Conservation (phyloP, 1,140 invertebrate genomes). For the Campoletis sonorensis region DNA sequence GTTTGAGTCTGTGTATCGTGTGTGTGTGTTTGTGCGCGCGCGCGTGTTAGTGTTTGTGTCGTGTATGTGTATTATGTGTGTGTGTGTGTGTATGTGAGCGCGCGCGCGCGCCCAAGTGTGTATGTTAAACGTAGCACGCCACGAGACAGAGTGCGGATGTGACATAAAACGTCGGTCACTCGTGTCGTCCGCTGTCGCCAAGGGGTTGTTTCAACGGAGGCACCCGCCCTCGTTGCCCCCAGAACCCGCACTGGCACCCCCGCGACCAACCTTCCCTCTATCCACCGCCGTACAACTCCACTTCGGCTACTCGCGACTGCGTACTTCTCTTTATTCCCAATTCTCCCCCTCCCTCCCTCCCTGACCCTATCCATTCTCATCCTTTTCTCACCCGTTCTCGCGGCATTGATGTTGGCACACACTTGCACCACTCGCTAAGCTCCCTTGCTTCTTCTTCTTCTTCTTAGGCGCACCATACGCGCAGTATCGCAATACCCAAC, state of each 20-base stretch:
- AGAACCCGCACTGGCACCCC: slow-evolving; percentile 73
- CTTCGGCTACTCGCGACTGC: slow-evolving; percentile 20
- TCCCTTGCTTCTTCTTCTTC: too few species aligned
- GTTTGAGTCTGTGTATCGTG: neutral
- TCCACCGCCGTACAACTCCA: slow-evolving; percentile 47
- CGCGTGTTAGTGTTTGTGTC: neutral
- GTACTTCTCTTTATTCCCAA: neutral
- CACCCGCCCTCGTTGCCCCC: slow-evolving; percentile 75
- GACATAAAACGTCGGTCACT: slow-evolving; percentile 45
- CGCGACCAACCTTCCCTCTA: slow-evolving; percentile 59
- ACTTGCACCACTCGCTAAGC: too few species aligned
- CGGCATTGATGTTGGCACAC: too few species aligned
- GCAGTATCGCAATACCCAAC: too few species aligned
- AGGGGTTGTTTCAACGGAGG: slow-evolving; percentile 65
- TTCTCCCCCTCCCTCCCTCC: neutral
- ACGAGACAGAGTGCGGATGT: slow-evolving; percentile 34
- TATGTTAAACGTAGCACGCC: slow-evolving; percentile 36
- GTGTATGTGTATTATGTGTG: slow-evolving; percentile 2
- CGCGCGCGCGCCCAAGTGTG: neutral
- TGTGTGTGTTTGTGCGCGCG: neutral
- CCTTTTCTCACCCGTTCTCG: neutral
- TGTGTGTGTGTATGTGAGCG: neutral
- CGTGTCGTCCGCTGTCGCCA: slow-evolving; percentile 60
- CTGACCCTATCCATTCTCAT: too few species aligned
- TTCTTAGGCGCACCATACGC: too few species aligned